Percentiles rank a stretch among this genome's conserved stretches.
Evolutionary conservation across 2,888 invertebrate genomes (phyloP).

Genomic region (Plebejus melissa): DNA sequence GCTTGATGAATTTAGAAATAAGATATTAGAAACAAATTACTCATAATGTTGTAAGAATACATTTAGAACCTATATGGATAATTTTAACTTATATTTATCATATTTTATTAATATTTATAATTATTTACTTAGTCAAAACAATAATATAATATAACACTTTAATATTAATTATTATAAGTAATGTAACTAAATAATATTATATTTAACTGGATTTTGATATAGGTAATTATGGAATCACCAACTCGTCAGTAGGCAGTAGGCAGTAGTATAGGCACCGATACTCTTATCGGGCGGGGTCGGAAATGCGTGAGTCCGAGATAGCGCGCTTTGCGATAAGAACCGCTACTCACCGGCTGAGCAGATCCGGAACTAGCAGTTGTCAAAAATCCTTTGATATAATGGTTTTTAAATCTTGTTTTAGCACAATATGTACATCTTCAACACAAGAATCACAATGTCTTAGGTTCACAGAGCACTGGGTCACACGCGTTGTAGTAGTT

Average conservation of each 20-base stretch:
- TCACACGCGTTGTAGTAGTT: slow-evolving; percentile 69
- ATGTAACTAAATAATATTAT: slow-evolving; percentile 7
- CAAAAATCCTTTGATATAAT: slow-evolving; percentile 62
- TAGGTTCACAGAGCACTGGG: slow-evolving; percentile 71
- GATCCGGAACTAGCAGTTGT: slow-evolving; percentile 75
- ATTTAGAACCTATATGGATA: no score
- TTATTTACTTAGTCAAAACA: not conserved
- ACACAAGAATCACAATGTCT: slow-evolving; percentile 71
- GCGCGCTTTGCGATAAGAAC: slow-evolving; percentile 74
- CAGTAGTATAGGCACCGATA: slow-evolving; percentile 42
- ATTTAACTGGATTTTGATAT: slow-evolving; percentile 34
- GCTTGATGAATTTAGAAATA: no score
- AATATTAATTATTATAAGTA: not conserved
- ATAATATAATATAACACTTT: not conserved
- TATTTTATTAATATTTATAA: no score
- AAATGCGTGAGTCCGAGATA: slow-evolving; percentile 77
- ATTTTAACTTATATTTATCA: no score
- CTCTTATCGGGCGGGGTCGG: slow-evolving; percentile 77
- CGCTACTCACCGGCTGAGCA: slow-evolving; percentile 77
- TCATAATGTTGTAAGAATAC: no score
- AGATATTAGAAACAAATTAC: no score
- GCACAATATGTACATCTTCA: slow-evolving; percentile 66
- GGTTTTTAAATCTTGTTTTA: slow-evolving; percentile 57
- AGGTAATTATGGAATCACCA: slow-evolving; percentile 13
- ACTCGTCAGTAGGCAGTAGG: slow-evolving; percentile 32